Conservation (phyloP, 1,140 invertebrate genomes). For the Drosophila sulfurigaster region DNA sequence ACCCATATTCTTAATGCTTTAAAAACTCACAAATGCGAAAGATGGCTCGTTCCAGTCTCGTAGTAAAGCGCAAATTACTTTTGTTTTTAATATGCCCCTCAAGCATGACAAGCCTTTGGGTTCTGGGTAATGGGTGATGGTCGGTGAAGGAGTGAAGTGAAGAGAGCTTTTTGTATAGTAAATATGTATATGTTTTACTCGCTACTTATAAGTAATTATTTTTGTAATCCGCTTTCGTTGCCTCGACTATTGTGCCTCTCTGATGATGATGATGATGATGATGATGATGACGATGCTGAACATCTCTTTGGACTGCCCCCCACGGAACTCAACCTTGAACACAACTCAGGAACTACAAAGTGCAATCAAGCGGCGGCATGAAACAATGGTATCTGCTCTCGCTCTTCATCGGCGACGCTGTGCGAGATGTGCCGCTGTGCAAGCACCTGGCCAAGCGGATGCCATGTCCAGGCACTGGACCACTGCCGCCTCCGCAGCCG, state of each 20-base stretch:
- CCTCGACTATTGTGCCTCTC: slow-evolving; percentile 46
- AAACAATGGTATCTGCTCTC: slow-evolving; percentile 93
- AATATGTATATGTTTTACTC: slow-evolving; percentile 48
- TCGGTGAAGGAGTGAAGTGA: not conserved
- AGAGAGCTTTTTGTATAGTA: slow-evolving; percentile 31
- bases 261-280: slow-evolving; percentile 14
- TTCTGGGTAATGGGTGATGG: slow-evolving; percentile 4
- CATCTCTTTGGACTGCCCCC: slow-evolving; percentile 31
- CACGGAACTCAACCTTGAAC: slow-evolving; percentile 5
- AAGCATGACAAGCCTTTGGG: not conserved
- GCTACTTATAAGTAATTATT: slow-evolving; percentile 84
- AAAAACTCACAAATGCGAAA: not conserved
- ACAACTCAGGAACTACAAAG: slow-evolving; percentile 89
- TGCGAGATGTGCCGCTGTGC: slow-evolving; percentile 91
- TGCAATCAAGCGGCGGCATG: slow-evolving; percentile 88
- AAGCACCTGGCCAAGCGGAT: slow-evolving; percentile 90
- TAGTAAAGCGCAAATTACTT: slow-evolving; percentile 56
- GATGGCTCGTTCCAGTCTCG: not conserved
- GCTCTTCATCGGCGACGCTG: slow-evolving; percentile 92
- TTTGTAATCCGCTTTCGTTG: slow-evolving; percentile 80
- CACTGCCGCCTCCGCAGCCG: slow-evolving; percentile 73
- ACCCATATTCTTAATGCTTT: not conserved
- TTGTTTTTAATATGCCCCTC: slow-evolving; percentile 46
- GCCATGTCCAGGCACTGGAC: slow-evolving; percentile 81
- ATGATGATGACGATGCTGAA: slow-evolving; percentile 21